Evolutionary conservation across 2,113 vertebrate genomes (phyloP).

Genomic region (Salvator merianae): DNA sequence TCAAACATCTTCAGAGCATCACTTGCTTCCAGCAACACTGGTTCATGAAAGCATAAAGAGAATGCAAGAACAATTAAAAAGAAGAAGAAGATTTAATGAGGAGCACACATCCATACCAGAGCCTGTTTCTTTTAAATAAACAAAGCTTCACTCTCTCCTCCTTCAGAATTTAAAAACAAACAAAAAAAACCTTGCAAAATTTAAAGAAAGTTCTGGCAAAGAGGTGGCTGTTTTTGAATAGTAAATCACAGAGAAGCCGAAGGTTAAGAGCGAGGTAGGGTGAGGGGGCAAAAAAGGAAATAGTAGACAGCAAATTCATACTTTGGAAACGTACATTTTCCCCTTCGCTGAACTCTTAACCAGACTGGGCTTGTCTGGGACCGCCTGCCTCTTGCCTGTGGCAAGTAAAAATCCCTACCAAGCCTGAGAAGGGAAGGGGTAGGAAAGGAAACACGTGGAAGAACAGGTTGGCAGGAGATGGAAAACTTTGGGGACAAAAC

Average conservation of each 20-base stretch:
- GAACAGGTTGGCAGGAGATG: neutral
- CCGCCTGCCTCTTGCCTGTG: too few relatives aligned
- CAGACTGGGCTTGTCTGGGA: neutral
- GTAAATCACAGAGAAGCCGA: too few relatives aligned
- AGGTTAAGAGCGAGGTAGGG: too few relatives aligned
- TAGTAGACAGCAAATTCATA: neutral
- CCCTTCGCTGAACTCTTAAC: neutral
- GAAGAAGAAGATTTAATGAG: constrained; percentile 5
- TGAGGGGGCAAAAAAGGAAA: neutral
- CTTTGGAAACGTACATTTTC: neutral
- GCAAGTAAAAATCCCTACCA: neutral
- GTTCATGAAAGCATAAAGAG: constrained; percentile 25
- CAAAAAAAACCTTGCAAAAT: too few relatives aligned
- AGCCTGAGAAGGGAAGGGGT: neutral
- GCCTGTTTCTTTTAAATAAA: constrained; percentile 17
- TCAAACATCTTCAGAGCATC: too few relatives aligned
- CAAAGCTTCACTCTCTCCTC: neutral
- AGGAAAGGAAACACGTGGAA: neutral
- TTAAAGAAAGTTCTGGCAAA: too few relatives aligned
- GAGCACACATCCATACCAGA: neutral
- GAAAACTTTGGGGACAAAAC: neutral
- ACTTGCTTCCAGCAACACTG: constrained; percentile 28
- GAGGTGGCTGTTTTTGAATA: too few relatives aligned
- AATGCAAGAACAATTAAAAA: too few relatives aligned
- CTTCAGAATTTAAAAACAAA: too few relatives aligned